These are phyloP conservation scores for Hedychridium roseum DNA, from an alignment of 2,888 invertebrate genomes.

Conservation along the genomic window DNA sequence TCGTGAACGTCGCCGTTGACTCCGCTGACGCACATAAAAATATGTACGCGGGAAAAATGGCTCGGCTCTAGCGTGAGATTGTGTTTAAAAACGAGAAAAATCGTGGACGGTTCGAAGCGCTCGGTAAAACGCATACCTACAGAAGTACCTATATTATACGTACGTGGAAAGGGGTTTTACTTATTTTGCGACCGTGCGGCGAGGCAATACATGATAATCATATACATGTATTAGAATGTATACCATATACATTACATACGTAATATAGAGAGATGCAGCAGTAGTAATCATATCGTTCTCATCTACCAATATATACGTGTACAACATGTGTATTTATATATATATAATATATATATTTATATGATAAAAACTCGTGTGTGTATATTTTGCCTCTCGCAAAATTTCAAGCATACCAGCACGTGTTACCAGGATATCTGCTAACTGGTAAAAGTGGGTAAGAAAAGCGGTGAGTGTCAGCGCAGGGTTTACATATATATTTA, in stretches of 20 bases:
- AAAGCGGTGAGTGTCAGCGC: conserved; percentile 57
- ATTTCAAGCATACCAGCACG: conserved; percentile 57
- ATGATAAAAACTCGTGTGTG: conserved; percentile 39
- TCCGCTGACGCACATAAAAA: too few relatives aligned
- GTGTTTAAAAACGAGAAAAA: too few relatives aligned
- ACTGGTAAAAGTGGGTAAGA: conserved; percentile 49
- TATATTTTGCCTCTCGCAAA: conserved; percentile 41
- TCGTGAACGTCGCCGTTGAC: too few relatives aligned
- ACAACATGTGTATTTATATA: conserved; percentile 17
- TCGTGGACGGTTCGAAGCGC: too few relatives aligned
- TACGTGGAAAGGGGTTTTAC: too few relatives aligned
- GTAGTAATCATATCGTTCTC: conserved; percentile 31
- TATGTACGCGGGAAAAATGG: too few relatives aligned
- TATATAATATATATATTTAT: conserved; percentile 24
- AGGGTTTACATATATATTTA: too few relatives aligned
- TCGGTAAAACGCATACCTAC: too few relatives aligned
- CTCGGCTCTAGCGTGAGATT: too few relatives aligned
- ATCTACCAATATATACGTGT: conserved; percentile 31
- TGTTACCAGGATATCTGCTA: conserved; percentile 50
- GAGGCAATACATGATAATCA: conserved; percentile 13
- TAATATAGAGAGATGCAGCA: conserved; percentile 36
- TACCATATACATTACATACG: conserved; percentile 1
- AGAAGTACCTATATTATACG: too few relatives aligned
- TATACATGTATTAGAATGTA: conserved; percentile 22
- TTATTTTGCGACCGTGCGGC: conserved; percentile 33